Evolutionary conservation across 1,140 invertebrate genomes (phyloP).

Genomic region (Lysiphlebus fabarum): DNA sequence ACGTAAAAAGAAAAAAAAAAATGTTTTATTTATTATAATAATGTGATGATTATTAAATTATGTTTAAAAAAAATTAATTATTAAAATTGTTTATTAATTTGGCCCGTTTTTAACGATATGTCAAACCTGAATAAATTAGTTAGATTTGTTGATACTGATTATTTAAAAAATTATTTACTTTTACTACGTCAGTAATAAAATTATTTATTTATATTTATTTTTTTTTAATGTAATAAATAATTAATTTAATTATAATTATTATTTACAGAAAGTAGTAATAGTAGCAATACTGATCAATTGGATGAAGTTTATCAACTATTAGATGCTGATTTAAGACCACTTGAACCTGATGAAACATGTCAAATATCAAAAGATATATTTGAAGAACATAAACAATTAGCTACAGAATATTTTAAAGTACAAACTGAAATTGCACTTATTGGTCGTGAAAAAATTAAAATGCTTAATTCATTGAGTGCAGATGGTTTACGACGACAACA

Average conservation of each 20-base stretch:
- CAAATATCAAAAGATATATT: slow-evolving; percentile 78
- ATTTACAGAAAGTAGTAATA: slow-evolving; percentile 32
- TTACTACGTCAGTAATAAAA: slow-evolving; percentile 40
- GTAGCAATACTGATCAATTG: slow-evolving; percentile 56
- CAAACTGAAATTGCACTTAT: slow-evolving; percentile 74
- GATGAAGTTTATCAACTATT: slow-evolving; percentile 73
- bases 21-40: no score
- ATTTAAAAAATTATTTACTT: slow-evolving; percentile 40
- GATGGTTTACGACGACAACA: slow-evolving; percentile 63
- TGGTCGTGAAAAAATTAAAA: slow-evolving; percentile 65
- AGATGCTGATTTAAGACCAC: slow-evolving; percentile 74
- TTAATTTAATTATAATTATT: slow-evolving; percentile 9
- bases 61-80: neutral
- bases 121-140: slow-evolving; percentile 26
- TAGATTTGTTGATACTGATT: slow-evolving; percentile 38
- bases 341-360: slow-evolving; percentile 74
- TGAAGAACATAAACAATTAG: slow-evolving; percentile 78
- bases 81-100: no score
- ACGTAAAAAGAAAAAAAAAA: no score
- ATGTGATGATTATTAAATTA: neutral
- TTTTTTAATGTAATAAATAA: neutral
- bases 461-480: slow-evolving; percentile 64
- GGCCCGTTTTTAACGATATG: no score
- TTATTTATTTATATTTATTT: slow-evolving; percentile 3
- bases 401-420: slow-evolving; percentile 71